Evolutionary conservation across 2,113 vertebrate genomes (phyloP), one percentile per base, ranked within the genome.

Genomic region (Periophthalmodon schlosseri): DNA sequence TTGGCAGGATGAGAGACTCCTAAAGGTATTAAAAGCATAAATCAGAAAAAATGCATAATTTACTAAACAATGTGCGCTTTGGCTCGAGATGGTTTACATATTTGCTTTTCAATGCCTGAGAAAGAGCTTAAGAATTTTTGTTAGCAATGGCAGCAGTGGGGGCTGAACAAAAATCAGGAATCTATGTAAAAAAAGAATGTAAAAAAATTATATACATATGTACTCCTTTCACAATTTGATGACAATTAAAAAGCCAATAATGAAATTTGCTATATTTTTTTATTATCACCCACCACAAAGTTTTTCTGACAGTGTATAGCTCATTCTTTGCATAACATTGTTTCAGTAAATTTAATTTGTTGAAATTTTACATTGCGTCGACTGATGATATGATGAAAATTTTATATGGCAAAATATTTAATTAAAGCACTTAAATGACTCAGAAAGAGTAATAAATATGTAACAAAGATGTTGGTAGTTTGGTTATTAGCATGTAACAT

Each of bases 401-500:
- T 52, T 20, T 54, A 20, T n/a, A 18, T 8, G 7, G 20, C 9
- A 6, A 5, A 21, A 65, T 56, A 72, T 71, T 39, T 60, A 44
- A 11, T 50, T 65, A 56, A 11, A 28, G 24, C 24, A 14, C 21
- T 76, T 13, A 85, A 73, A 79, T 47, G 64, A 71, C 68, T 44
- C 69, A 76, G 79, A 70, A 68, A 60, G 47, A 80, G 69, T 77
- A 52, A 52, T 52, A 44, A 73, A 87, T 10, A 58, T 54, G 15
- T 24, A 72, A 70, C 72, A 47, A 64, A 79, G 83, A 70, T 66
- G 78, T 69, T 69, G 68, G 78, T 63, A 83, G 77, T 84, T 16
- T 66, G 47, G 5, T 21, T 21, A 50, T 72, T 80, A 74, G 34
- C 24, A 68, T 82, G 76, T 87, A 73, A 83, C 77, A 85, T 75